These are phyloP conservation scores for Vireo griseus DNA, from an alignment of 2,797 vertebrate genomes.

Conservation along the genomic window DNA sequence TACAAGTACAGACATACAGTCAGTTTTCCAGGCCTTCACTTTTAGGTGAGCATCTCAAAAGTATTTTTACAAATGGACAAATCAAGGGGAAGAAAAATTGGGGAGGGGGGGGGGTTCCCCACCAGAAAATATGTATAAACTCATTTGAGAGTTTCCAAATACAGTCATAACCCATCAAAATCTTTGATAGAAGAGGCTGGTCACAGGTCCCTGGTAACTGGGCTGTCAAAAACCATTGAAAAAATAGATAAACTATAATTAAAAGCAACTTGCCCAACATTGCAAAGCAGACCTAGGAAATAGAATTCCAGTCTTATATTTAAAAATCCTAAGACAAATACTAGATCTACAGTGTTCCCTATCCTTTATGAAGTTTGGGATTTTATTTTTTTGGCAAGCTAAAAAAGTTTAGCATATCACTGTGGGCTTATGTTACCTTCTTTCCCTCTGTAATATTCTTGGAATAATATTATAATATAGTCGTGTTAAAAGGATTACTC, in stretches of 20 bases:
- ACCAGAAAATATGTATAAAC: rapidly evolving
- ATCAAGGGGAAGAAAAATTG: neutral
- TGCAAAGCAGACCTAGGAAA: neutral
- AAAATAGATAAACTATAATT: neutral
- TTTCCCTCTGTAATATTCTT: neutral
- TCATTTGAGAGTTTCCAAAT: neutral
- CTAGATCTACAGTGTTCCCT: neutral
- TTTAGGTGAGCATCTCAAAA: neutral
- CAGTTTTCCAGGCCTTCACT: neutral
- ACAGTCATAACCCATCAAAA: neutral
- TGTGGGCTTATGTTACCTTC: neutral
- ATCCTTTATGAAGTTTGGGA: neutral
- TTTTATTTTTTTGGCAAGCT: neutral
- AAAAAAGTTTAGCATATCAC: neutral
- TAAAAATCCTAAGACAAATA: slow-evolving; percentile 2
- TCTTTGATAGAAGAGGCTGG: neutral
- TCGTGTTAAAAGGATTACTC: neutral
- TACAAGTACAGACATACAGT: neutral
- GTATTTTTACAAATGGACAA: neutral
- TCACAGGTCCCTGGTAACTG: neutral
- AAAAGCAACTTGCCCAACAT: neutral
- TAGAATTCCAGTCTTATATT: neutral
- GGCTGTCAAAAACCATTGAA: neutral
- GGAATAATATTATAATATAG: neutral
- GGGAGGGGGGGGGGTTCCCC: rapidly evolving